Conservation (phyloP, 2,113 vertebrate genomes). For the Oncorhynchus tshawytscha region DNA sequence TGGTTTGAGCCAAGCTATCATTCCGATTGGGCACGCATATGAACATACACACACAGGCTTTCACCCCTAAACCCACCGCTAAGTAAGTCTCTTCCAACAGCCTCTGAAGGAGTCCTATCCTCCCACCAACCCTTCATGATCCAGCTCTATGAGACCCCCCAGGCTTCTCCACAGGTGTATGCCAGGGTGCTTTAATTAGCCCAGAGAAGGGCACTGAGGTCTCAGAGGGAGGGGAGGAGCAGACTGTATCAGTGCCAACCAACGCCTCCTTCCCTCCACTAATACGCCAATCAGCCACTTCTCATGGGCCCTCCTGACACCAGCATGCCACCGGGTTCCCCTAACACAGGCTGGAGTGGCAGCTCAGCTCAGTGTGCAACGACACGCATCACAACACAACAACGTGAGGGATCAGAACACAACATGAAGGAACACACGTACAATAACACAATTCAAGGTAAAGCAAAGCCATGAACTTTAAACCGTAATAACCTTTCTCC, state of each 20-base stretch:
- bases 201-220: conserved; percentile 22
- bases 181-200: conserved; percentile 40
- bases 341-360: background rate
- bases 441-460: background rate
- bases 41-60: background rate
- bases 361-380: background rate
- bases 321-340: conserved; percentile 11
- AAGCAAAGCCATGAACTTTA: background rate
- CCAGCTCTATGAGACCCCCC: background rate
- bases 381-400: background rate
- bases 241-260: conserved; percentile 14
- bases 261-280: conserved; percentile 13
- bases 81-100: background rate
- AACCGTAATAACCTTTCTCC: too few species aligned
- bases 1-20: background rate
- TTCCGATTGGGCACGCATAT: background rate
- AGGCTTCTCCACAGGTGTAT: conserved; percentile 10
- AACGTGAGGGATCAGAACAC: background rate
- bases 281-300: conserved; percentile 19
- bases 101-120: too few species aligned
- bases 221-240: conserved; percentile 14
- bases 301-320: conserved; percentile 25
- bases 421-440: background rate
- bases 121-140: background rate
- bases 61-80: background rate